A percentile compares a stretch with the other conserved stretches of the same genome.
Conservation (phyloP, 2,888 invertebrate genomes). For the Drosophila setosimentum region DNA sequence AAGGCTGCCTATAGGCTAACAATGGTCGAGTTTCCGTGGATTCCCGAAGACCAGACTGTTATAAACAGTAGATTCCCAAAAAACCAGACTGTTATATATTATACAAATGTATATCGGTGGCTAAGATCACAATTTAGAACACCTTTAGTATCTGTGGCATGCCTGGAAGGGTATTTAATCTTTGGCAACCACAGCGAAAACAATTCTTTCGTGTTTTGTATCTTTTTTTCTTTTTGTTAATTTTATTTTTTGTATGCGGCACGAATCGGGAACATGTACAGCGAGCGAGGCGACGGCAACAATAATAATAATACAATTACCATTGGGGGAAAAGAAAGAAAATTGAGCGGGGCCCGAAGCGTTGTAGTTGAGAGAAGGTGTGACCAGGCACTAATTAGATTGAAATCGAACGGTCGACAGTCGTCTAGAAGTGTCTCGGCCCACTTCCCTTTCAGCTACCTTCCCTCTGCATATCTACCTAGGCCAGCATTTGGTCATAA, state of each 20-base stretch:
- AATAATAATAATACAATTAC: conserved; percentile 61
- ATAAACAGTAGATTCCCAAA: too few species aligned
- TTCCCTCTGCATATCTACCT: not conserved
- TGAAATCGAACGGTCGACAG: conserved; percentile 41
- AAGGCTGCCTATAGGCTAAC: not conserved
- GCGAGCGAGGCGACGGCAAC: conserved; percentile 28
- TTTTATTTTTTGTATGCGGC: conserved; percentile 18
- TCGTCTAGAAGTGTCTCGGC: conserved; percentile 12
- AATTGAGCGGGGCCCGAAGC: conserved; percentile 39
- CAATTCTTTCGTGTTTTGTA: not conserved
- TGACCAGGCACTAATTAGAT: conserved; percentile 65
- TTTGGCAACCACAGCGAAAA: not conserved
- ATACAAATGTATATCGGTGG: not conserved
- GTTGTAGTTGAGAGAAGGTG: conserved; percentile 42
- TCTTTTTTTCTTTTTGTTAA: conserved; percentile 3
- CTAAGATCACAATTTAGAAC: not conserved
- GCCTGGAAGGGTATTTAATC: not conserved
- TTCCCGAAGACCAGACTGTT: not conserved
- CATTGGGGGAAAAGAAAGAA: conserved; percentile 24
- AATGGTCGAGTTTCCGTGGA: not conserved
- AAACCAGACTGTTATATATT: not conserved
- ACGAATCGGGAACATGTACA: conserved; percentile 29
- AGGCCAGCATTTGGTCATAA: conserved; percentile 58
- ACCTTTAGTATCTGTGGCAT: not conserved
- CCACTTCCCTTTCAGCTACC: not conserved